Conservation (phyloP, 2,797 vertebrate species). For the Halcyon badia region DNA sequence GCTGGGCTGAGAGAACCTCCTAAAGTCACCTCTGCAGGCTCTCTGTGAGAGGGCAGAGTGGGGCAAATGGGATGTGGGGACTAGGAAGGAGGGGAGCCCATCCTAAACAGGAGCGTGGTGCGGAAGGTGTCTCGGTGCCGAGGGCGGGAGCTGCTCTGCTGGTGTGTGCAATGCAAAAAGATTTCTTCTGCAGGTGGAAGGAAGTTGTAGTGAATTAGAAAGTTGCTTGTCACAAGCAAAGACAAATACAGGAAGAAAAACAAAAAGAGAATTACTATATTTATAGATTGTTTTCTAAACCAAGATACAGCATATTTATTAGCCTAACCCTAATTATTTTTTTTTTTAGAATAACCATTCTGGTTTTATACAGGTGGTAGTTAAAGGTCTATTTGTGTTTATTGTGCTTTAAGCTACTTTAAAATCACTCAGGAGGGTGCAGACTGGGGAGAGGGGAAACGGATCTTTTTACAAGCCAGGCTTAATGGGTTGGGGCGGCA, state of each 20-base stretch:
- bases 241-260: neutral
- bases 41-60: too few species aligned
- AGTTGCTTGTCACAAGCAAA: neutral
- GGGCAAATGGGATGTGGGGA: too few species aligned
- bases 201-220: neutral
- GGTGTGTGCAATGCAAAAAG: neutral
- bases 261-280: neutral
- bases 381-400: neutral
- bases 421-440: neutral
- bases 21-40: too few species aligned
- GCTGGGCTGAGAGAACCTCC: too few species aligned
- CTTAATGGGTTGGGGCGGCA: neutral
- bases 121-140: too few species aligned
- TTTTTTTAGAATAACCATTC: neutral
- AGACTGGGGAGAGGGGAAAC: neutral
- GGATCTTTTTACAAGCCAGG: neutral
- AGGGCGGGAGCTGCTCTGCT: neutral
- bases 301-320: neutral
- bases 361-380: neutral
- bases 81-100: too few species aligned
- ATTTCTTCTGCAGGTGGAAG: neutral
- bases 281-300: neutral
- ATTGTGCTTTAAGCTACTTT: neutral
- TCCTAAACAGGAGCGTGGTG: too few species aligned
- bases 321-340: neutral